phyloP scores from a whole-genome alignment of 2,113 vertebrate genomes.

The Meles meles region DNA sequence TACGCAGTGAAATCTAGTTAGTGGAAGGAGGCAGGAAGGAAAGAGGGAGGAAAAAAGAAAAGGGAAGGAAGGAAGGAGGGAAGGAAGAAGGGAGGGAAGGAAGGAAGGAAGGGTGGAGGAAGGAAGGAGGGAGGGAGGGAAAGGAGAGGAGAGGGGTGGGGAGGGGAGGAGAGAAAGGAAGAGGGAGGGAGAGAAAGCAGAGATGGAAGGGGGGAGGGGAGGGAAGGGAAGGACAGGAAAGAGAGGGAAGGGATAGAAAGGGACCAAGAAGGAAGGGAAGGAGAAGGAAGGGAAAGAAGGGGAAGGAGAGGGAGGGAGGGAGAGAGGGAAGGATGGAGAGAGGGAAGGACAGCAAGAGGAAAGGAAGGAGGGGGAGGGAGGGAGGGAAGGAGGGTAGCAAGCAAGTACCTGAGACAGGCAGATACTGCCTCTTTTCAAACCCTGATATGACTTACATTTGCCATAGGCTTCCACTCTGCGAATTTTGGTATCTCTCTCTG shows the following conservation, averaged over 20 bases:
- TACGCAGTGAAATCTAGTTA: not conserved
- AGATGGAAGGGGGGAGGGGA: too few species aligned
- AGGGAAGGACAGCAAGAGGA: not conserved
- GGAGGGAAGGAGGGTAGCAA: not conserved
- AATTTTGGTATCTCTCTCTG: constrained; percentile 47
- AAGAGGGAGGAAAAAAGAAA: too few species aligned
- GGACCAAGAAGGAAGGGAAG: not conserved
- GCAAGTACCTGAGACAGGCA: not conserved
- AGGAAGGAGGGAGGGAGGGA: not conserved
- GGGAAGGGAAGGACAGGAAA: too few species aligned
- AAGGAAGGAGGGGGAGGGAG: not conserved
- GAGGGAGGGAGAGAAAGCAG: too few species aligned
- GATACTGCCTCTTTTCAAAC: not conserved
- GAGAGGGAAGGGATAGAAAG: too few species aligned
- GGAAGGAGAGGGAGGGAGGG: not conserved
- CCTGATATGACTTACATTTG: not conserved
- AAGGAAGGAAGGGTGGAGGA: too few species aligned
- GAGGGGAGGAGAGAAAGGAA: too few species aligned
- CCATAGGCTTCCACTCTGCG: constrained; percentile 10
- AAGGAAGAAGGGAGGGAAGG: too few species aligned
- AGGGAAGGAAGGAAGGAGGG: not conserved
- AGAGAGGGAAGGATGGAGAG: too few species aligned
- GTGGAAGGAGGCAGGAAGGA: not conserved
- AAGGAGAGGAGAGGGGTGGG: too few species aligned
- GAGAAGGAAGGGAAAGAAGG: too few species aligned